Conservation (phyloP, 1,140 invertebrate genomes). For the Bombus waltoni region DNA sequence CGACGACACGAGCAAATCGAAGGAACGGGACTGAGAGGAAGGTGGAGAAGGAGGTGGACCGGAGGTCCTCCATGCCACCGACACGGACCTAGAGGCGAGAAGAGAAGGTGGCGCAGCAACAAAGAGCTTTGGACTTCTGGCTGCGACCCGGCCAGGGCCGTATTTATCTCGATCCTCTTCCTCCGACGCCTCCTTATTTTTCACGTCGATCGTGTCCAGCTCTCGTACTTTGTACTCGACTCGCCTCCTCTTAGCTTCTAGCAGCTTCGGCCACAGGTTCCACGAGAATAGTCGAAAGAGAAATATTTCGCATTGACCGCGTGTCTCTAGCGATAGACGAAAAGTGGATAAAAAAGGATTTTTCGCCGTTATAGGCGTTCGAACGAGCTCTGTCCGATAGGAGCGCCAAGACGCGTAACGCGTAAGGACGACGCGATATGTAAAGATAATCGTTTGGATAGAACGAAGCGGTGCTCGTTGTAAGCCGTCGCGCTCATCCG, state of each 20-base stretch:
- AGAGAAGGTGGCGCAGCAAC: constrained; percentile 80
- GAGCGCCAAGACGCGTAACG: neutral
- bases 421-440: too few relatives aligned
- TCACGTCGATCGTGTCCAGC: neutral
- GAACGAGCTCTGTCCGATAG: too few relatives aligned
- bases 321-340: too few relatives aligned
- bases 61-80: constrained; percentile 70
- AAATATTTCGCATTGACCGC: neutral
- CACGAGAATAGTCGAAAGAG: neutral
- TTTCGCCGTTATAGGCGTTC: too few relatives aligned
- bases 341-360: too few relatives aligned
- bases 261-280: too few relatives aligned
- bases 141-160: constrained; percentile 71
- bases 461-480: neutral
- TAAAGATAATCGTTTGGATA: neutral
- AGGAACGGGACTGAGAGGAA: constrained; percentile 65
- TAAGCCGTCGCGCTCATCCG: neutral
- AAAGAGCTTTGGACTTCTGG: constrained; percentile 79
- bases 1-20: constrained; percentile 77
- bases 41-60: constrained; percentile 62
- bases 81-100: constrained; percentile 76
- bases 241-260: neutral
- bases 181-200: neutral
- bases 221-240: too few relatives aligned
- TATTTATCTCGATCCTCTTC: constrained; percentile 14